Percentiles rank a stretch among this genome's conserved stretches.
These are phyloP conservation scores for Neelides folsomi DNA, from an alignment of 2,888 invertebrate species.

Conservation along the genomic window DNA sequence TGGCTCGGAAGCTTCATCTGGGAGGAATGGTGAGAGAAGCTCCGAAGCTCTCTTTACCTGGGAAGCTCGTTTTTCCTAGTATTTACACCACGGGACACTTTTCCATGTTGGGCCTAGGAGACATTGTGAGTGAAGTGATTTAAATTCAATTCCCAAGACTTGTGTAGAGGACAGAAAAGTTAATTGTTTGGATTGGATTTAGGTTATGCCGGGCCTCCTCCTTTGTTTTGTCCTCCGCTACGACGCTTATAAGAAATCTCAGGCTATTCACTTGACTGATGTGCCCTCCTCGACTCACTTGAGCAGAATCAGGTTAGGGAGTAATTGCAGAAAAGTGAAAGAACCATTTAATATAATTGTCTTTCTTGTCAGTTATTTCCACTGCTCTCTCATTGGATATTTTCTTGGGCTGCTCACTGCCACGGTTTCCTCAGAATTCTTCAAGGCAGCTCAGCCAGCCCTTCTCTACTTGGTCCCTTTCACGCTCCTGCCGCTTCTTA, in stretches of 20 bases:
- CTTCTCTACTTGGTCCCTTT: conserved; percentile 94
- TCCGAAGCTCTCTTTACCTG: conserved; percentile 88
- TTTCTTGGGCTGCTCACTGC: conserved; percentile 92
- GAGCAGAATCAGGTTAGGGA: conserved; percentile 37
- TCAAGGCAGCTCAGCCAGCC: conserved; percentile 96
- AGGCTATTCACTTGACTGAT: conserved; percentile 49
- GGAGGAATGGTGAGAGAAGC: conserved; percentile 81
- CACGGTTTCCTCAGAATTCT: conserved; percentile 92
- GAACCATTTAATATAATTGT: not conserved
- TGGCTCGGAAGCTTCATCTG: conserved; percentile 81
- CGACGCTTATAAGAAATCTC: conserved; percentile 91
- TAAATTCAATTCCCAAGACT: not conserved
- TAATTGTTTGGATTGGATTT: conserved; percentile 10
- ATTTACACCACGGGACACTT: conserved; percentile 93
- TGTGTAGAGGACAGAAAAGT: not conserved
- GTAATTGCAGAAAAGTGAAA: not conserved
- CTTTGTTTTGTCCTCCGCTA: conserved; percentile 92
- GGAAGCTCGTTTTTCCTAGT: conserved; percentile 92
- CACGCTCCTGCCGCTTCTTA: conserved; percentile 84
- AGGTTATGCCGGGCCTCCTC: conserved; percentile 88
- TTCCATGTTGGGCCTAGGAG: conserved; percentile 73
- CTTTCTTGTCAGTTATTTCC: conserved; percentile 64
- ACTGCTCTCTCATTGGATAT: conserved; percentile 94
- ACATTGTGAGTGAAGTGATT: conserved; percentile 42
- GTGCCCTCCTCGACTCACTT: conserved; percentile 46